A percentile compares a stretch with the other conserved stretches of the same genome.
Evolutionary conservation across 2,113 vertebrate species (phyloP).

Genomic region (Peromyscus polionotus): DNA sequence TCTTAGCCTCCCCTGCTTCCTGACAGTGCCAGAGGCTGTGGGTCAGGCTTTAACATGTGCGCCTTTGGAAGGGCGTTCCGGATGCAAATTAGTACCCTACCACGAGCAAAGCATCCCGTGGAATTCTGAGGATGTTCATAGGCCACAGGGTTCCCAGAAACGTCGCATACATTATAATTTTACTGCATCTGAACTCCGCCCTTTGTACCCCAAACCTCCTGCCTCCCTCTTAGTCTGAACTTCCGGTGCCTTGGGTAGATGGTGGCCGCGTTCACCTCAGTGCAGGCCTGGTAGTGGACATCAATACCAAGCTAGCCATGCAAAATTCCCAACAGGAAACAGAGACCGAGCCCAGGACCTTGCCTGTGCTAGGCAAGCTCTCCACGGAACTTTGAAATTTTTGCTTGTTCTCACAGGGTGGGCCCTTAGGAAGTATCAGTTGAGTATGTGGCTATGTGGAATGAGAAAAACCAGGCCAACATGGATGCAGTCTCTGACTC

Average conservation of each 20-base stretch:
- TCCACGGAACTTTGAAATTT: background rate
- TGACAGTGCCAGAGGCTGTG: background rate
- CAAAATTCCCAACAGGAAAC: background rate
- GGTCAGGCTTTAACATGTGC: background rate
- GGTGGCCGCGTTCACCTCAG: background rate
- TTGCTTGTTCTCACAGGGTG: background rate
- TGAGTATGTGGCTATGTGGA: background rate
- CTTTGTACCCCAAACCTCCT: background rate
- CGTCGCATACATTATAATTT: background rate
- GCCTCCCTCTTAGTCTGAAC: too few species aligned
- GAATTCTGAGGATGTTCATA: too few species aligned
- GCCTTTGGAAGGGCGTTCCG: background rate
- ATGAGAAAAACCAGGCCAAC: background rate
- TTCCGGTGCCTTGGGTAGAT: background rate
- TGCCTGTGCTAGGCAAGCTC: background rate
- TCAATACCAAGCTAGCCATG: background rate
- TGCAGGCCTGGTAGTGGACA: background rate
- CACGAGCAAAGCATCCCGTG: background rate
- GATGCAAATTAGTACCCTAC: background rate
- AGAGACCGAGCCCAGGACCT: background rate
- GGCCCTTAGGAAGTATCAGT: background rate
- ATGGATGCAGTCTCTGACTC: background rate
- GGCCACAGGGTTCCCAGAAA: background rate
- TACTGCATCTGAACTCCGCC: background rate
- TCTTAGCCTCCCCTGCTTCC: background rate